Base-by-base conservation (phyloP, 2,888 invertebrate genomes). In the Mythimna lalbum region DNA sequence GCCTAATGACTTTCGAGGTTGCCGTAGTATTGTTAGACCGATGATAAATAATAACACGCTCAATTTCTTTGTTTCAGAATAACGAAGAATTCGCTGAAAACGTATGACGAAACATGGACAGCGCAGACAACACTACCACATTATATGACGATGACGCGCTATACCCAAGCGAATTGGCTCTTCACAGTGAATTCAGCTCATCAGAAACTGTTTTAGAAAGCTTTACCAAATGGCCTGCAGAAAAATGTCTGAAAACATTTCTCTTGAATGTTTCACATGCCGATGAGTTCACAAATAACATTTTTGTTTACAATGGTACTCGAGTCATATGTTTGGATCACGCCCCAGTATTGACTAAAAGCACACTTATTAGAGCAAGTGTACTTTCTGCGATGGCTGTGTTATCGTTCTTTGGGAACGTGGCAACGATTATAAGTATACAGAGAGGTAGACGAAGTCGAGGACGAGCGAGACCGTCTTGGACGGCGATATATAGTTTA, bases 371-470 rank as follows among this genome's bases (percentile, higher is more conserved):
- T 23, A 97, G 97, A 87, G 97, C 97, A 0, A 96, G 97, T 74
- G 96, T 98, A 0, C 93, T 98, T 14, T 95, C 96, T 0, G 95
- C 97, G 12, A 97, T 98, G 97, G 98, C 98, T 1, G 85, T 97
- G 1, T 91, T 98, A 71, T 98, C 98, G 0, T 94, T 98, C 36
- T 90, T 98, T 62, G 98, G 97, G 27, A 98, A 98, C 91, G 92
- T 97, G 33, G 97, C 97, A 4, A 98, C 98, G 1, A 97, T 98
- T 84, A 96, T 97, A 91, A 98, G 98, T 85, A 98, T 98, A 88
- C 96, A 96, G 81, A 96, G 96, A 86, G 97, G 97, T 6, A 97
- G 97, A 80, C 92, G 96, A 31, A 95, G 96, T 33, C 92, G 97
- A 17, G 93, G 96, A 31, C 92, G 96, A 76, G 95, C 96, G 0